Percentiles rank a stretch among this genome's conserved stretches.
Evolutionary conservation across 23 tunicate genomes (phyloP).

Genomic region (Phallusia fumigata): DNA sequence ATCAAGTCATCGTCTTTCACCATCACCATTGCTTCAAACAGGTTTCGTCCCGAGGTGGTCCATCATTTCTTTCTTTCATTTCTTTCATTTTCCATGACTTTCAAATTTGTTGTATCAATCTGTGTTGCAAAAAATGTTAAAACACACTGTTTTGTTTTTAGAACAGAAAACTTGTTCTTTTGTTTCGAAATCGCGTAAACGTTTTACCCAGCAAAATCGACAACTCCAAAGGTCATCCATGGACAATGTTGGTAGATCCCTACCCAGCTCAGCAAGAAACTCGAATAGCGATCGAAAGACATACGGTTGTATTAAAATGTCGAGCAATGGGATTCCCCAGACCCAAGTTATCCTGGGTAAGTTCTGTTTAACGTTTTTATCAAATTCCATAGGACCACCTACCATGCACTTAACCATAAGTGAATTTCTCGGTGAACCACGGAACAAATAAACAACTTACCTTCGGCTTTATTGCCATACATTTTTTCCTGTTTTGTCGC

Average conservation of each 20-base stretch:
- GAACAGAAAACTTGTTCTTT: conserved; percentile 28
- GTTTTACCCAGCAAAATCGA: neutral
- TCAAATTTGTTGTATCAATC: too few relatives aligned
- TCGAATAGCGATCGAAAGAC: conserved; percentile 16
- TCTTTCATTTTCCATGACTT: too few relatives aligned
- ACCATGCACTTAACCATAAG: neutral
- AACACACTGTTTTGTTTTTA: neutral
- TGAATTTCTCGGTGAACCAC: neutral
- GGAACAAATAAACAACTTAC: neutral
- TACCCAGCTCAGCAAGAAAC: conserved; percentile 10
- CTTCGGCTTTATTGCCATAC: neutral
- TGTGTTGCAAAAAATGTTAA: neutral
- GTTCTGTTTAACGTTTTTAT: neutral
- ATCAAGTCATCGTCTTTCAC: neutral
- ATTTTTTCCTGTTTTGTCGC: neutral
- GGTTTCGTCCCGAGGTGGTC: conserved; percentile 31
- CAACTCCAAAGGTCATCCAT: conserved; percentile 13
- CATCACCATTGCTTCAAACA: conserved; percentile 19
- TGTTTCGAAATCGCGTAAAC: conserved; percentile 22
- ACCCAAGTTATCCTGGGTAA: conserved; percentile 60
- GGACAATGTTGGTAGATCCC: conserved; percentile 41
- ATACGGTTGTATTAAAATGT: conserved; percentile 21
- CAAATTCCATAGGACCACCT: neutral
- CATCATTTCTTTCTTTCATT: too few relatives aligned
- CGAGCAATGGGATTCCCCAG: conserved; percentile 45